Percentiles rank a stretch among this genome's conserved stretches.
These are phyloP conservation scores for Patiria miniata DNA, from an alignment of 35 echinoderm and acorn worm species.

Conservation along the genomic window DNA sequence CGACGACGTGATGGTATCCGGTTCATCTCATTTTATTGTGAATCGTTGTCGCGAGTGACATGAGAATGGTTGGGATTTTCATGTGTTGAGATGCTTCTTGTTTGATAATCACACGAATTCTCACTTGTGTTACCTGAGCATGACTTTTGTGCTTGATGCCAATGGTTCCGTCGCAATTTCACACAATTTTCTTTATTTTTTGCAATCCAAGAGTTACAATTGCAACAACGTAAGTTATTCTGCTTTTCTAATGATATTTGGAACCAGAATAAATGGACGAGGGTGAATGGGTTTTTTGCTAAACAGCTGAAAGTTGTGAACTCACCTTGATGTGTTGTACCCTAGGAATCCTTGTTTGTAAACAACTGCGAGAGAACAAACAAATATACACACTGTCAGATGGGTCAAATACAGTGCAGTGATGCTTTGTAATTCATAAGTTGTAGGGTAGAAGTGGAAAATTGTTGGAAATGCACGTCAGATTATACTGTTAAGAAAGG, in stretches of 20 bases:
- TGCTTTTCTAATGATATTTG: background rate
- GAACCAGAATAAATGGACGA: no score
- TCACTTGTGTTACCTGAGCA: no score
- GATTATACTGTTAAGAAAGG: background rate
- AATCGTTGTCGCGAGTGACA: no score
- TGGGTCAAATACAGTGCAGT: background rate
- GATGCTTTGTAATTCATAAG: background rate
- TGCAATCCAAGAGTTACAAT: background rate
- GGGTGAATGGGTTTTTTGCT: background rate
- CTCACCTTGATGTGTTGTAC: conserved; percentile 61
- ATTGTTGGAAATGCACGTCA: background rate
- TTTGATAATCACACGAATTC: no score
- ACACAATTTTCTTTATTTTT: no score
- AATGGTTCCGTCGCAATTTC: no score
- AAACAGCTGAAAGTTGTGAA: background rate
- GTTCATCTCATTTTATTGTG: no score
- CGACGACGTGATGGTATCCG: no score
- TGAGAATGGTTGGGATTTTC: no score
- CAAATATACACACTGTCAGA: background rate
- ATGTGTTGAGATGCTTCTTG: no score
- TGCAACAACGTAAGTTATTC: background rate
- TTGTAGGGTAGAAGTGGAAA: background rate
- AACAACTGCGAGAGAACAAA: conserved; percentile 8
- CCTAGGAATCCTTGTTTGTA: conserved; percentile 45
- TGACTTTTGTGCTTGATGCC: no score